These are phyloP conservation scores for Aphaenogaster rudis DNA, from an alignment of 1,140 invertebrate species.

Conservation along the genomic window DNA sequence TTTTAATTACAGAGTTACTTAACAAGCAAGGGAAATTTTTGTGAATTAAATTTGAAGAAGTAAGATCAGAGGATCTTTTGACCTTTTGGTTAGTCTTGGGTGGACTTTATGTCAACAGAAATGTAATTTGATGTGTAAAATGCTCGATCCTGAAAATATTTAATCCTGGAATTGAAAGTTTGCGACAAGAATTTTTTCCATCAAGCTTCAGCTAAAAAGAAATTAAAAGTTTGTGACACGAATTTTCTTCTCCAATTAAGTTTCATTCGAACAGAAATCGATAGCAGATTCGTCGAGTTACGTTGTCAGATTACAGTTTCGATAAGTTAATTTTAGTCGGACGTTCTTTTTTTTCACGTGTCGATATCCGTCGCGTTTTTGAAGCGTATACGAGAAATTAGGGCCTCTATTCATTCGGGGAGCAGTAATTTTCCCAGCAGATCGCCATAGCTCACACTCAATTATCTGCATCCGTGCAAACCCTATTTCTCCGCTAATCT, in stretches of 20 bases:
- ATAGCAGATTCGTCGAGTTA: neutral
- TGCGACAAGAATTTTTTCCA: neutral
- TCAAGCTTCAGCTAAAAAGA: neutral
- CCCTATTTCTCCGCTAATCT: slow-evolving; percentile 45
- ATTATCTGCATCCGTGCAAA: slow-evolving; percentile 42
- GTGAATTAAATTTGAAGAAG: neutral
- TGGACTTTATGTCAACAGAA: neutral
- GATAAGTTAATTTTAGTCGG: neutral
- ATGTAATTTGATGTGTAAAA: slow-evolving; percentile 13
- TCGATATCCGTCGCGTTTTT: neutral
- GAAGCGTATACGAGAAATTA: slow-evolving; percentile 11
- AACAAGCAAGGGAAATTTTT: neutral
- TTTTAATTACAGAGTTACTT: slow-evolving; percentile 16
- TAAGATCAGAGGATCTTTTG: neutral
- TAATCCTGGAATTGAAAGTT: slow-evolving; percentile 3
- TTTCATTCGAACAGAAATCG: neutral
- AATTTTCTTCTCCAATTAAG: neutral
- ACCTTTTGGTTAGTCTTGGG: neutral
- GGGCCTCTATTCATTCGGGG: slow-evolving; percentile 15
- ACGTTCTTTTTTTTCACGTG: neutral
- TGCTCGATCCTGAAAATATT: neutral
- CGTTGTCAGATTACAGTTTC: neutral
- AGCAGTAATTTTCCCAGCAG: slow-evolving; percentile 33
- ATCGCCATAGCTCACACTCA: slow-evolving; percentile 48
- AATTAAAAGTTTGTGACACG: neutral